Evolutionary conservation across 2,797 vertebrate species (phyloP).

Genomic region (Lophotriccus pileatus): DNA sequence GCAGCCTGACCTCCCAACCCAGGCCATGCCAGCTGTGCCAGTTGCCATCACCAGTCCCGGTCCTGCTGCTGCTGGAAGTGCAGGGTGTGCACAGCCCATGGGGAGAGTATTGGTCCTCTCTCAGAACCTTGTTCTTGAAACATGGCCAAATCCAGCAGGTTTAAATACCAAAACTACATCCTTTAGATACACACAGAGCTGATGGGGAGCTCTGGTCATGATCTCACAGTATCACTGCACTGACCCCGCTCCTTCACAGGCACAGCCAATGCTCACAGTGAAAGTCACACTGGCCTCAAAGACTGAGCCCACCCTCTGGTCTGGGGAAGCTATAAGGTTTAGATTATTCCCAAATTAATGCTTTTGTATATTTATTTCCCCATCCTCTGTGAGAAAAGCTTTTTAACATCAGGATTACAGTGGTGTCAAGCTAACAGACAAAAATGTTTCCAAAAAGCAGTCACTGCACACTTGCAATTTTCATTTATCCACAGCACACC

Average conservation of each 20-base stretch:
- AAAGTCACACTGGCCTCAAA: not conserved
- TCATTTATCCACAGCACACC: not conserved
- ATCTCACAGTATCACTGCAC: not conserved
- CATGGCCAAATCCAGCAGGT: not conserved
- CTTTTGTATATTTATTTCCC: not conserved
- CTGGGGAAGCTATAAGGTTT: not conserved
- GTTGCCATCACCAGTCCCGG: not conserved
- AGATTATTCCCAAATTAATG: not conserved
- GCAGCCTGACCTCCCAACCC: not conserved
- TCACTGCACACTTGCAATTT: not conserved
- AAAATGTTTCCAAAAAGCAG: not conserved
- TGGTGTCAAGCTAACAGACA: not conserved
- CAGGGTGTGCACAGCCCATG: not conserved
- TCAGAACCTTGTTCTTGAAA: not conserved
- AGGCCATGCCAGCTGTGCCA: not conserved
- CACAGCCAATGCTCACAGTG: not conserved
- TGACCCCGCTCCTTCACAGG: not conserved
- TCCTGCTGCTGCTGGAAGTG: not conserved
- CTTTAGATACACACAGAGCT: not conserved
- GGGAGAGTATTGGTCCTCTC: not conserved
- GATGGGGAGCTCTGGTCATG: not conserved
- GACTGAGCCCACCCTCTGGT: not conserved
- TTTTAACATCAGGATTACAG: not conserved
- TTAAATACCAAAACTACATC: not conserved
- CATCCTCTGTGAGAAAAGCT: not conserved